Evolutionary conservation across 2,888 invertebrate species (phyloP), one percentile per base, ranked within the genome.

Genomic region (Papilio gigon): DNA sequence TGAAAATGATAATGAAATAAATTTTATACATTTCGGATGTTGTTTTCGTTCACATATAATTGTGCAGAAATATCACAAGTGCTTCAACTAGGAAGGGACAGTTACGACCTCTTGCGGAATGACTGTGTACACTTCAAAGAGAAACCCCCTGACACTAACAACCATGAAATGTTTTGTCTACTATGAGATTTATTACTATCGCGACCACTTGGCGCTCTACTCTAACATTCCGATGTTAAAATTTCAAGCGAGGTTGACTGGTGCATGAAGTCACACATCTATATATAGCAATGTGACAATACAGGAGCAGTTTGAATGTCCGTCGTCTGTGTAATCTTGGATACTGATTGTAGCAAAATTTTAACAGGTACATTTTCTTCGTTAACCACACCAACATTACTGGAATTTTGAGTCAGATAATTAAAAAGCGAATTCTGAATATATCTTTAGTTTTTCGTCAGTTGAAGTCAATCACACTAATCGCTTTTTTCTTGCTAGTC

Each of bases 181-280:
- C 30, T 66, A 35, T 35, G 27, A 35, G 59, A 60, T 66, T 60
- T 60, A 60, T 66, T 60, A 35, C 35, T 47, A 30, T 20, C 44
- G 14, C 30, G 22, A 35, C 44, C 5, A 35, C 42, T 59, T 33
- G 47, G 33, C 53, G 40, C n/a, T 20, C n/a, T 47, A 14, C 37
- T n/a, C 35, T 37, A n/a, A 30, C 50, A 50, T 63, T 63, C 47
- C 30, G 14, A 22, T 30, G 33, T 20, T 50, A 22, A 35, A 61
- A 25, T 30, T 27, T 14, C 53, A 30, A 56, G 30, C 27, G 53
- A 56, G 53, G 30, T 30, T 30, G 17, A 56, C n/a, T 27, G 50
- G 1, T n/a, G 8, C 27, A 27, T 30, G 8, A 30, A 47, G 25
- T 14, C 25, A 14, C 50, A 50, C 30, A 56, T 17, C 53, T 56